Base-by-base conservation (phyloP, 2,888 invertebrate genomes). In the Dichetophora obliterata region DNA sequence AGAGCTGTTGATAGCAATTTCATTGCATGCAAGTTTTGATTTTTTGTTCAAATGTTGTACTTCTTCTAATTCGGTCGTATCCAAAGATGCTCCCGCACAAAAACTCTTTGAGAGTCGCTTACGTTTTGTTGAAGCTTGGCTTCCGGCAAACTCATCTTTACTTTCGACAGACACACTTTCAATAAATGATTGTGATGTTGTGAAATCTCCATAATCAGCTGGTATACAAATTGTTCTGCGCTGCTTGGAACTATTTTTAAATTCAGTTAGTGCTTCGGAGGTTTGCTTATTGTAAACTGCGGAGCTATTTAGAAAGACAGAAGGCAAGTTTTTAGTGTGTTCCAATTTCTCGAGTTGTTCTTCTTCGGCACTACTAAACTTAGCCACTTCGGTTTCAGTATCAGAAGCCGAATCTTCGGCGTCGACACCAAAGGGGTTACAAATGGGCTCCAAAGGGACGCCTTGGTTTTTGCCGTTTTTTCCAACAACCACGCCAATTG, bases 171-270 rank as follows among this genome's bases (percentile, higher is more conserved):
- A 81, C 14, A 86, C 48, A 27, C 81, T 83, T 72, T 88, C 85
- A n/a, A 86, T 82, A 54, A 87, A 86, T 1, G 88, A 88, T 54
- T 85, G 84, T 0, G 87, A 87, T 5, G 86, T 85, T 50, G 75
- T 19, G 4, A 75, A 34, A 16, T 83, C 82, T 0, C 82, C 81
- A n/a, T 80, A 22, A 50, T 48, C 48, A 22, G 24, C 16, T 14
- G 48, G n/a, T 19, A 59, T 37, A 54, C 54, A 71, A 16, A 71
- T 54, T 16, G 54, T 71, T 50, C 57, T 11, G 31, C 63, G 54
- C 54, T 22, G 63, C 9, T 63, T 63, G 63, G 31, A 5, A 54
- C 50, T 5, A 59, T 5, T 34, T 34, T 57, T 59, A 31, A 24
- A 8, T 9, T 71, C 31, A 19, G 24, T 50, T 27, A 16, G 24